phyloP scores from a whole-genome alignment of 2,888 invertebrate genomes.

The Eilema griseolum region DNA sequence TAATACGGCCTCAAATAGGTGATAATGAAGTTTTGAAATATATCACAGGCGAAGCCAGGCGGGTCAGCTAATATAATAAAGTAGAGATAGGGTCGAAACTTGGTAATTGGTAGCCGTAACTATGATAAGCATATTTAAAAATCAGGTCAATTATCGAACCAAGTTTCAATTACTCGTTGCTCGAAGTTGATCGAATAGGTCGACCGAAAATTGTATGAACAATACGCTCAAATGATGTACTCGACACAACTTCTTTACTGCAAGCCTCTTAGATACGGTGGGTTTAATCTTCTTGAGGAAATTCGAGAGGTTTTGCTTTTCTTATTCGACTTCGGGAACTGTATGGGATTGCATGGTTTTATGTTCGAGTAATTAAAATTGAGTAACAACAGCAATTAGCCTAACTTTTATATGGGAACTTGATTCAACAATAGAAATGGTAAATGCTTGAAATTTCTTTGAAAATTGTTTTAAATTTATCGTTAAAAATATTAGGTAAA shows the following conservation, averaged over 20 bases:
- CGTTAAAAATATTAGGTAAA: background rate
- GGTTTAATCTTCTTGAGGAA: slow-evolving; percentile 4
- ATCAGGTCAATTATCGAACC: no score
- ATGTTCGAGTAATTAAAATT: background rate
- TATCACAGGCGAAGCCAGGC: no score
- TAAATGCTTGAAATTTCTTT: background rate
- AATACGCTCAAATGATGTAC: slow-evolving; percentile 1
- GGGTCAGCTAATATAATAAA: no score
- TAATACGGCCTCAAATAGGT: no score
- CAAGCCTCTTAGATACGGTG: background rate
- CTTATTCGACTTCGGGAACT: background rate
- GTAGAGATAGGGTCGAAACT: no score
- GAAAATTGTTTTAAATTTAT: background rate
- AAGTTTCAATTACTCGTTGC: background rate
- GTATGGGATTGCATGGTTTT: background rate
- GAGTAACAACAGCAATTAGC: background rate
- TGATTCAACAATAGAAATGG: background rate
- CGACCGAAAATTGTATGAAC: background rate
- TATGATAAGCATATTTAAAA: no score
- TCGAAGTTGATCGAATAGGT: slow-evolving; percentile 1
- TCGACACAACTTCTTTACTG: background rate
- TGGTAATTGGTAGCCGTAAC: no score
- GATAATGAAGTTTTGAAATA: no score
- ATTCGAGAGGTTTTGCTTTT: background rate
- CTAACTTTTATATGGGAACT: background rate